Evolutionary conservation across 2,888 invertebrate species (phyloP).

Genomic region (Perizoma affinitatum): DNA sequence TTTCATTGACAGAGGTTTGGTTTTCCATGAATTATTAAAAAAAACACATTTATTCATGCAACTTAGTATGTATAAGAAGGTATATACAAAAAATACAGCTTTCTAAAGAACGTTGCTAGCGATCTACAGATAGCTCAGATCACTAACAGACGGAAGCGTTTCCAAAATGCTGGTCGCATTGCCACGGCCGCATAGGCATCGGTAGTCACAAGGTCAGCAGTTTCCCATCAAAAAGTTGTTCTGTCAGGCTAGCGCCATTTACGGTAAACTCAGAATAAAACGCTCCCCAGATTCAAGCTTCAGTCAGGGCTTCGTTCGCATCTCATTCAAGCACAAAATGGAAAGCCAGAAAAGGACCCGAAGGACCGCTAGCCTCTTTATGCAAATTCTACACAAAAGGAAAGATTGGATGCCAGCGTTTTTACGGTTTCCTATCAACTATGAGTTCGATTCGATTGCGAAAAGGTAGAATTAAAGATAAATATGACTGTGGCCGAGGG

Average conservation of each 20-base stretch:
- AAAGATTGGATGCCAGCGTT: conserved; percentile 69
- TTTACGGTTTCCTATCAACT: conserved; percentile 58
- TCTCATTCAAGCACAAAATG: conserved; percentile 77
- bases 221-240: neutral
- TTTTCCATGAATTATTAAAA: too few relatives aligned
- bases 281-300: conserved; percentile 65
- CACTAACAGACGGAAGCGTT: too few relatives aligned
- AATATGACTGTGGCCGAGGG: neutral
- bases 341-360: conserved; percentile 77
- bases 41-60: too few relatives aligned
- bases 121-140: too few relatives aligned
- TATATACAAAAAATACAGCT: too few relatives aligned
- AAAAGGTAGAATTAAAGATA: conserved; percentile 21
- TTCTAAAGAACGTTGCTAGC: too few relatives aligned
- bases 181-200: too few relatives aligned
- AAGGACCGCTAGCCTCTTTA: conserved; percentile 76
- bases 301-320: conserved; percentile 57
- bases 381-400: conserved; percentile 79
- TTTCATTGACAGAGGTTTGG: too few relatives aligned
- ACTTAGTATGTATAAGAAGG: too few relatives aligned
- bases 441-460: conserved; percentile 13
- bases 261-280: conserved; percentile 65
- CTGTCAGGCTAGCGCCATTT: neutral
- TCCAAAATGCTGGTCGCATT: too few relatives aligned
- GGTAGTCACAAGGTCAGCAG: neutral